Evolutionary conservation across 2,888 invertebrate species (phyloP).

Genomic region (Acleris literana): DNA sequence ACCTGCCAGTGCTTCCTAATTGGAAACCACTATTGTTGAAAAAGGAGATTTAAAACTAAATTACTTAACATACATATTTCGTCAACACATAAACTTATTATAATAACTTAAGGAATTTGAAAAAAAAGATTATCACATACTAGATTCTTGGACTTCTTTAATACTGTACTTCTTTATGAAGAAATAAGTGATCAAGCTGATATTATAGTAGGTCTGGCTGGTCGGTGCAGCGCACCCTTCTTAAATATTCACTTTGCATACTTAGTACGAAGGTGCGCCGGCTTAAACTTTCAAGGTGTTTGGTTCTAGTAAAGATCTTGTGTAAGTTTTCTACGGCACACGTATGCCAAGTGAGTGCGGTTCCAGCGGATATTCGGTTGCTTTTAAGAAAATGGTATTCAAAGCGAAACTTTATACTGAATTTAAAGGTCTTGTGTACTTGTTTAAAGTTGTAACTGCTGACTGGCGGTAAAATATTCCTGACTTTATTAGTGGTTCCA

Average conservation of each 20-base stretch:
- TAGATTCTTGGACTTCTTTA: no score
- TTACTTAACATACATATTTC: background rate
- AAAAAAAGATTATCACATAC: no score
- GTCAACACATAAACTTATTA: no score
- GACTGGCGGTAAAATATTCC: no score
- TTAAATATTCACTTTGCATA: conserved; percentile 74
- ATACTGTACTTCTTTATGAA: no score
- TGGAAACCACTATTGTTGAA: no score
- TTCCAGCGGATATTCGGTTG: conserved; percentile 10
- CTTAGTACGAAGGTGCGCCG: conserved; percentile 55
- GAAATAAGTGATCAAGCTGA: conserved; percentile 22
- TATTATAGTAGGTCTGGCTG: background rate
- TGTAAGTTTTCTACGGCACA: conserved; percentile 20
- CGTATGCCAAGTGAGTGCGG: conserved; percentile 8
- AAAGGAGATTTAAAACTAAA: no score
- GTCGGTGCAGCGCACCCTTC: conserved; percentile 43
- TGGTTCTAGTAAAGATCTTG: conserved; percentile 27
- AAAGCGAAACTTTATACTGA: background rate
- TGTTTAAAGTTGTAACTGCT: background rate
- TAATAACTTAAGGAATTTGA: no score
- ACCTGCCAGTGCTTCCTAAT: no score
- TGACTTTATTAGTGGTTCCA: no score
- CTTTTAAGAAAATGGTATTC: conserved; percentile 4
- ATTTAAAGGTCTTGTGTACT: background rate
- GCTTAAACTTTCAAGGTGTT: conserved; percentile 54